These are phyloP conservation scores for Phaedon cochleariae DNA, from an alignment of 2,888 invertebrate genomes.

Conservation along the genomic window DNA sequence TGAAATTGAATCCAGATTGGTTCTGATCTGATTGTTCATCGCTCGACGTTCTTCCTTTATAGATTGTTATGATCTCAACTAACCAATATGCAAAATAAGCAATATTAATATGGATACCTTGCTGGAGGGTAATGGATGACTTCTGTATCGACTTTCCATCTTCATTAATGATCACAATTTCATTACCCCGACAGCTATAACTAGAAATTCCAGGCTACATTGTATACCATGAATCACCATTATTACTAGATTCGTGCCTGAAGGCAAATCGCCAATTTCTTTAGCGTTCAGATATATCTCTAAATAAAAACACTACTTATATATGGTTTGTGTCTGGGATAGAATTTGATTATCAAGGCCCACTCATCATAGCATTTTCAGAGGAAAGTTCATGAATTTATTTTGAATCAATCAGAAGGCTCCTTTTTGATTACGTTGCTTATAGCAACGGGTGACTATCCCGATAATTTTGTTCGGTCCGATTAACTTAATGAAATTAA, in stretches of 20 bases:
- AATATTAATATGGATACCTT: neutral
- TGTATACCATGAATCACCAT: neutral
- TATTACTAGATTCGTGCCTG: neutral
- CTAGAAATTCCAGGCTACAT: neutral
- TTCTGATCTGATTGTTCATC: no score
- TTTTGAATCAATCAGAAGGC: no score
- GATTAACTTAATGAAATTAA: no score
- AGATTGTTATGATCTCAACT: neutral
- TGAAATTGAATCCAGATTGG: no score
- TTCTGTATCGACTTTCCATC: slow-evolving; percentile 1
- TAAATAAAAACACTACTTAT: no score
- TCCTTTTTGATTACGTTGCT: no score
- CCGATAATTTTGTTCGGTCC: no score
- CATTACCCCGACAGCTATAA: neutral
- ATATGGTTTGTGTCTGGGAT: no score
- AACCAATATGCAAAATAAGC: neutral
- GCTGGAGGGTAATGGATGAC: neutral
- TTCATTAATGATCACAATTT: slow-evolving; percentile 1
- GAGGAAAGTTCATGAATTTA: no score
- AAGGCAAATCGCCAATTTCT: neutral
- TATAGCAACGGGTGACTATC: no score
- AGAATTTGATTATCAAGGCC: no score
- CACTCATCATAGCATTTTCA: no score
- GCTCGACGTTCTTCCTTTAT: neutral
- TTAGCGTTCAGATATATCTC: neutral